Evolutionary conservation across 2,888 invertebrate species (phyloP), one percentile per base, ranked within the genome.

Genomic region (Calephelis perditalis): DNA sequence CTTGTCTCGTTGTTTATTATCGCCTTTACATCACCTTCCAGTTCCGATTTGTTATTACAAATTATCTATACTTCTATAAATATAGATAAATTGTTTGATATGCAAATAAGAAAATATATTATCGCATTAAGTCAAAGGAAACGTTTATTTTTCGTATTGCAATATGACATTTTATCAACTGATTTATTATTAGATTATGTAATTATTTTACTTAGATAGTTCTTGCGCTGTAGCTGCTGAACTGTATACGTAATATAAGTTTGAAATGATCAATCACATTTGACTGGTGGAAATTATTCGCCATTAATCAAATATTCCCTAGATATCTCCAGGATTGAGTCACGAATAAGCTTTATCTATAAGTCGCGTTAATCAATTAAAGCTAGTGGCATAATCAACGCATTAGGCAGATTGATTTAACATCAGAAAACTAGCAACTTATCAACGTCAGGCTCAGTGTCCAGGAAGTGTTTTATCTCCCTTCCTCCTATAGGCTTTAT

Each of bases 321-420:
- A 52, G 49, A 52, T 52, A 52, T 52, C 49, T 52, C 35, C 49
- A 15, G 49, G 49, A 52, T 52, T 52, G 35, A 52, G 49, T 43
- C 45, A 37, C 59, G 55, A 63, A 58, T 57, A 57, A 56, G 43
- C 58, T 59, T 64, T 70, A 68, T 68, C 66, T 67, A 67, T 69
- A 66, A 63, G 61, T 66, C 64, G 62, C 68, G 66, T 68, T 71
- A 71, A 72, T 73, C 71, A 71, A 79, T 78, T 74, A 76, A 69
- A 66, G 57, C 61, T 63, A 70, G 57, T 61, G 63, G 70, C 73
- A 75, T 76, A 76, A 81, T 76, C 74, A 71, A 66, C 72, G 68
- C 71, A 73, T 74, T 74, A 75, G 71, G 65, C 37, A 65, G 75
- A 76, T 77, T 78, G 78, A 80, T 80, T 78, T 78, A 80, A 71